Conservation (phyloP, 1,140 invertebrate genomes). For the Drosophila simulans region DNA sequence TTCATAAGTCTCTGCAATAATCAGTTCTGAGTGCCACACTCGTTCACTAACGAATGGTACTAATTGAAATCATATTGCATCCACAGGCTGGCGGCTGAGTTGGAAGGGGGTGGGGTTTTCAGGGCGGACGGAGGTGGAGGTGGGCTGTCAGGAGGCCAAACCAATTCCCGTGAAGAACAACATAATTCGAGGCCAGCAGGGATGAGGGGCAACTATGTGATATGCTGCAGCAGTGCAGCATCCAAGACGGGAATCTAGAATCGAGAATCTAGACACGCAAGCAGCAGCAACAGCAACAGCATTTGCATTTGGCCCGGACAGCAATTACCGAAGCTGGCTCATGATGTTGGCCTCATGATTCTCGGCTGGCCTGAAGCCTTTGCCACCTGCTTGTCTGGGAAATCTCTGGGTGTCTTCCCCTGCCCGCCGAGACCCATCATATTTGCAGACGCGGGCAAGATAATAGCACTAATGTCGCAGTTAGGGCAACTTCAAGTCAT, state of each 20-base stretch:
- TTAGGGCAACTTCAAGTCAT: no score
- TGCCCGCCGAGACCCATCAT: background rate
- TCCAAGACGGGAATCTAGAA: slow-evolving; percentile 35
- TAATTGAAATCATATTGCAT: slow-evolving; percentile 69
- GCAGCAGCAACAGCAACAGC: slow-evolving; percentile 42
- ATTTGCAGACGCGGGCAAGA: slow-evolving; percentile 8
- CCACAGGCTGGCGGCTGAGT: background rate
- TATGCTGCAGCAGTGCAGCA: slow-evolving; percentile 41
- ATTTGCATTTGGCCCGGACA: slow-evolving; percentile 68
- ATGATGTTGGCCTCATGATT: slow-evolving; percentile 68
- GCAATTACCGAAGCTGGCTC: slow-evolving; percentile 71
- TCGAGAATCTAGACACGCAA: slow-evolving; percentile 38
- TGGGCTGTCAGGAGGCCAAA: slow-evolving; percentile 38
- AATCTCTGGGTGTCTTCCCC: slow-evolving; percentile 47
- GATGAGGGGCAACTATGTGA: slow-evolving; percentile 17
- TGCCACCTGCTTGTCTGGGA: slow-evolving; percentile 80
- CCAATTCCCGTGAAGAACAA: slow-evolving; percentile 66
- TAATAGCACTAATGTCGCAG: slow-evolving; percentile 3
- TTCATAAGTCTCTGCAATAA: slow-evolving; percentile 10
- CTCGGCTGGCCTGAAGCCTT: slow-evolving; percentile 54
- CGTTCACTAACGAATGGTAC: slow-evolving; percentile 35
- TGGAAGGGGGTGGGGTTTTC: background rate
- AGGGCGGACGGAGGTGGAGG: background rate
- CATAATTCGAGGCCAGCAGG: slow-evolving; percentile 58
- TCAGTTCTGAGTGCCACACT: slow-evolving; percentile 11